Evolutionary conservation across 2,888 invertebrate species (phyloP).

Genomic region (Amphipyra tragopoginis): DNA sequence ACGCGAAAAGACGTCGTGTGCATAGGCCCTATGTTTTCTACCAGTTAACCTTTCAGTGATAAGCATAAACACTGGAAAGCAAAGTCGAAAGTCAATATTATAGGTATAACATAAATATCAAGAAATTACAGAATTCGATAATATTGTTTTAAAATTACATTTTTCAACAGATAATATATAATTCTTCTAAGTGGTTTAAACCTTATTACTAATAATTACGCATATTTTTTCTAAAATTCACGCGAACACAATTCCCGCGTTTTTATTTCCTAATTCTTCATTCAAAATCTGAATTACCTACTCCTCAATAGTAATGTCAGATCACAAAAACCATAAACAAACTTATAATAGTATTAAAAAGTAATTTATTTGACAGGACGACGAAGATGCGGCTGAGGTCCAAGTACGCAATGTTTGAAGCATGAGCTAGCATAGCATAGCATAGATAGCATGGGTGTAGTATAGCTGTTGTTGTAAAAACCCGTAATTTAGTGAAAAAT

Average conservation of each 20-base stretch:
- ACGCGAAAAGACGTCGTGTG: too few species aligned
- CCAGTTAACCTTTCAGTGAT: too few species aligned
- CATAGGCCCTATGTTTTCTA: too few species aligned
- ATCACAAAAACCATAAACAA: neutral
- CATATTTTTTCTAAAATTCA: neutral
- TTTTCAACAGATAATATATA: too few species aligned
- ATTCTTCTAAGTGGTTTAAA: too few species aligned
- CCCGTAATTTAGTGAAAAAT: slow-evolving; percentile 22
- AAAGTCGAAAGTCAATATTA: too few species aligned
- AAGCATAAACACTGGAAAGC: too few species aligned
- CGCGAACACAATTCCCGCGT: neutral
- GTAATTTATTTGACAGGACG: slow-evolving; percentile 64
- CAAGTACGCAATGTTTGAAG: slow-evolving; percentile 67
- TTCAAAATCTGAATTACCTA: slow-evolving; percentile 32
- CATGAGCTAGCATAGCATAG: slow-evolving; percentile 60
- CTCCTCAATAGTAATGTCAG: slow-evolving; percentile 37
- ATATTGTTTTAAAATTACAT: too few species aligned
- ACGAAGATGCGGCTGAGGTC: slow-evolving; percentile 55
- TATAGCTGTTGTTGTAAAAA: slow-evolving; percentile 43
- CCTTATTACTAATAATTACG: too few species aligned
- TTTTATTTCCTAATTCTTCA: neutral
- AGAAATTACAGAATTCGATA: too few species aligned
- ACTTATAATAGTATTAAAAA: slow-evolving; percentile 40
- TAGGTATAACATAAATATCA: too few species aligned
- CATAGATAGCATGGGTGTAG: slow-evolving; percentile 52